These are phyloP conservation scores for Echinometra lucunter DNA, from an alignment of 53 echinoderm and acorn worm genomes.

Conservation along the genomic window DNA sequence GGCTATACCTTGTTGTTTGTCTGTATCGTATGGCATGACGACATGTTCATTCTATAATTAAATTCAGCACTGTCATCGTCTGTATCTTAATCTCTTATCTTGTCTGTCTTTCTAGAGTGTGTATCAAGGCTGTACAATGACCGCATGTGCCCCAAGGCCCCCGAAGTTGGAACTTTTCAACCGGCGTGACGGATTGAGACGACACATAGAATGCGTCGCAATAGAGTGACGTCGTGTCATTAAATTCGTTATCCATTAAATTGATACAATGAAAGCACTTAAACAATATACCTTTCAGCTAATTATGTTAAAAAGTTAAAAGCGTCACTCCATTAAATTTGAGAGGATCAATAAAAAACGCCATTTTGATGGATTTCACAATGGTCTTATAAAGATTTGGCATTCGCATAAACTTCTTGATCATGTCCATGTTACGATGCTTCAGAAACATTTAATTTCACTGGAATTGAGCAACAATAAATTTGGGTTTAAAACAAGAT, in stretches of 20 bases:
- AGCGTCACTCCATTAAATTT: background rate
- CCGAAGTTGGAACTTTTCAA: background rate
- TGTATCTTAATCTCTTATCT: slow-evolving; percentile 18
- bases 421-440: background rate
- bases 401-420: background rate
- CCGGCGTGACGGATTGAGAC: background rate
- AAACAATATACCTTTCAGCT: too few species aligned
- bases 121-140: background rate
- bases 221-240: background rate
- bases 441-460: too few species aligned
- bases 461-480: too few species aligned
- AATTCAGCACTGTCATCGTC: slow-evolving; percentile 29
- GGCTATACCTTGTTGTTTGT: slow-evolving; percentile 13
- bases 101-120: slow-evolving; percentile 7
- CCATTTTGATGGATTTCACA: too few species aligned
- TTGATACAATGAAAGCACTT: too few species aligned
- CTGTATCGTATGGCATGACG: slow-evolving; percentile 27
- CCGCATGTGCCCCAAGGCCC: background rate
- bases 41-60: slow-evolving; percentile 35
- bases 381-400: background rate
- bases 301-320: too few species aligned
- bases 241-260: background rate
- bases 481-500: too few species aligned
- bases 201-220: background rate
- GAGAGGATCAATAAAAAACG: background rate